Conservation (phyloP, 2,888 invertebrate genomes). For the Noctua janthe region DNA sequence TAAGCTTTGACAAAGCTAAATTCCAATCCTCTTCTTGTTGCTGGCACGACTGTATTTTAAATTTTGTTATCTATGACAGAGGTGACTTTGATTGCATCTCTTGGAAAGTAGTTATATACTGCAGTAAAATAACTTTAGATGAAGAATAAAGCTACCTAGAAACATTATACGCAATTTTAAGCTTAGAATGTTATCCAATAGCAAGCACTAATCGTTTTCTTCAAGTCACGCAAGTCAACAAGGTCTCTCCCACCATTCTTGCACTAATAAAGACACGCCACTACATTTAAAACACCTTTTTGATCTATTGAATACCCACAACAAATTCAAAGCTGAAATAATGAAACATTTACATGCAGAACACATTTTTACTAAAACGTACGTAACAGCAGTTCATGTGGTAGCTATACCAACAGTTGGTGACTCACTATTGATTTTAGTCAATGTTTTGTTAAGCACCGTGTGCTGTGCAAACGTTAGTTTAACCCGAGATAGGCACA, state of each 20-base stretch:
- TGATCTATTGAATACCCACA: slow-evolving; percentile 18
- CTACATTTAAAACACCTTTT: slow-evolving; percentile 14
- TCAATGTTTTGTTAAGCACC: slow-evolving; percentile 75
- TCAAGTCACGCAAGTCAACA: neutral
- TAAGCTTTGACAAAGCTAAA: neutral
- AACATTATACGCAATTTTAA: neutral
- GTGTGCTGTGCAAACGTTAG: slow-evolving; percentile 78
- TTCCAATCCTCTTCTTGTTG: neutral
- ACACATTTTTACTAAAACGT: slow-evolving; percentile 37
- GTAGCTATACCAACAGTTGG: slow-evolving; percentile 46
- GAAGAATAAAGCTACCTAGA: neutral
- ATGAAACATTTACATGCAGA: slow-evolving; percentile 39
- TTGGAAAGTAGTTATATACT: neutral
- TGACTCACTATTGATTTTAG: slow-evolving; percentile 82
- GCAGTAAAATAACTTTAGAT: neutral
- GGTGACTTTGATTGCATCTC: neutral
- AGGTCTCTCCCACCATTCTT: slow-evolving; percentile 18
- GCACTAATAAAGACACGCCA: neutral
- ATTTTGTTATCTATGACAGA: neutral
- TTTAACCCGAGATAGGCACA: slow-evolving; percentile 73
- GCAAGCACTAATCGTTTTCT: neutral
- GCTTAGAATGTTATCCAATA: neutral
- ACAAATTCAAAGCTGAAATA: slow-evolving; percentile 17
- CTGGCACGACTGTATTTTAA: neutral
- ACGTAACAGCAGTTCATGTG: slow-evolving; percentile 39